Conservation (phyloP, 2,888 invertebrate species). For the Polydesmus complanatus region DNA sequence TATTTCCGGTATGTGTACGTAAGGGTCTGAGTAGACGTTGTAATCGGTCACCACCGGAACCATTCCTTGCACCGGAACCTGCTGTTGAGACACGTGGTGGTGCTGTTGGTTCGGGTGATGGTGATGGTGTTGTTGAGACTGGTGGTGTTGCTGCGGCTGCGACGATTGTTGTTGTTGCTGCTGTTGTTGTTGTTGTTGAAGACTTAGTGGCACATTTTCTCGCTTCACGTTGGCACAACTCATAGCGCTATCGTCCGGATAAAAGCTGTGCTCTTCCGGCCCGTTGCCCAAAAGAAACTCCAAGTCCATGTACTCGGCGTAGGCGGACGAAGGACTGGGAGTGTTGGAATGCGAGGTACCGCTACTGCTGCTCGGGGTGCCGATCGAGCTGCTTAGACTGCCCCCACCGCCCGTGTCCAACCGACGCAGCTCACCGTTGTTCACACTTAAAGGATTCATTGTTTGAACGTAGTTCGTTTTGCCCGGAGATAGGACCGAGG, state of each 20-base stretch:
- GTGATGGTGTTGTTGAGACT: not conserved
- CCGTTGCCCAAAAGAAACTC: conserved; percentile 12
- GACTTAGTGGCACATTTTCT: conserved; percentile 1
- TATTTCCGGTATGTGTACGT: conserved; percentile 16
- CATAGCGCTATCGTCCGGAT: conserved; percentile 5
- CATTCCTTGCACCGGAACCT: conserved; percentile 9
- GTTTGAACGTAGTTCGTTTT: not conserved
- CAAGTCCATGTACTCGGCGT: conserved; percentile 10
- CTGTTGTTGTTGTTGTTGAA: conserved; percentile 11
- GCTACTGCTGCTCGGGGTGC: not conserved
- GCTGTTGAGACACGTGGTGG: not conserved
- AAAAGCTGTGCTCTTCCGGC: conserved; percentile 13
- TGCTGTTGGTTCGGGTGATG: too few relatives aligned
- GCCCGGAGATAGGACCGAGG: not conserved
- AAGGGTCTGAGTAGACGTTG: conserved; percentile 6
- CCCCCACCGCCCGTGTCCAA: not conserved
- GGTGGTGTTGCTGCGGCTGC: not conserved
- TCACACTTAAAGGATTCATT: not conserved
- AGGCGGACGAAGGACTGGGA: conserved; percentile 3
- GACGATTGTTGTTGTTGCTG: not conserved
- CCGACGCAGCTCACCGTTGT: not conserved
- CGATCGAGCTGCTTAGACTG: not conserved
- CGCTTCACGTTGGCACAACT: conserved; percentile 11
- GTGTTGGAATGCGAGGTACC: not conserved
- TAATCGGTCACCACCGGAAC: conserved; percentile 8